Percentiles rank a stretch among this genome's conserved stretches.
phyloP scores from a whole-genome alignment of 2,888 invertebrate species.

The Tyria jacobaeae region DNA sequence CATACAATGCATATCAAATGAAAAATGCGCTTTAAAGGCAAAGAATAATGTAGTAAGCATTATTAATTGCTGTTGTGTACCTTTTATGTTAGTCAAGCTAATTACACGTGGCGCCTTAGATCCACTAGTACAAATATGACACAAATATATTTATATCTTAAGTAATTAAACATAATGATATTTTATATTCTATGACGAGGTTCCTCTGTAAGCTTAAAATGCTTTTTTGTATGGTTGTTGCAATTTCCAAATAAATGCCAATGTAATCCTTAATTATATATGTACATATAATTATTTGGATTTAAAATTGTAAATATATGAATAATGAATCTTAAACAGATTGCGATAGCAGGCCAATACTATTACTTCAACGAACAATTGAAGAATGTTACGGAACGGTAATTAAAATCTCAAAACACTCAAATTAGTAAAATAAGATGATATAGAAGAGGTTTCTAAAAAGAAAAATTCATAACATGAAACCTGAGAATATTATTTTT shows the following conservation, averaged over 20 bases:
- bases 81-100: too few relatives aligned
- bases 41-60: not conserved
- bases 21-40: not conserved
- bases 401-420: slow-evolving; percentile 9
- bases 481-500: slow-evolving; percentile 8
- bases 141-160: too few relatives aligned
- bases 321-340: slow-evolving; percentile 3
- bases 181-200: too few relatives aligned
- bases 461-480: slow-evolving; percentile 3
- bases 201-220: too few relatives aligned
- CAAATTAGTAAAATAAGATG: slow-evolving; percentile 2
- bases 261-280: not conserved
- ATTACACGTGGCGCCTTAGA: too few relatives aligned
- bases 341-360: not conserved
- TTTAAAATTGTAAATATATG: not conserved
- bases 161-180: too few relatives aligned
- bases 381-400: not conserved
- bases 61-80: not conserved
- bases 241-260: too few relatives aligned
- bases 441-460: slow-evolving; percentile 5
- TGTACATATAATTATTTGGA: not conserved
- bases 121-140: too few relatives aligned
- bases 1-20: not conserved
- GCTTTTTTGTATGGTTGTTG: too few relatives aligned
- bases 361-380: not conserved